Percentiles rank a stretch among this genome's conserved stretches.
phyloP scores from a whole-genome alignment of 1,140 invertebrate genomes.

The Onthophagus taurus region DNA sequence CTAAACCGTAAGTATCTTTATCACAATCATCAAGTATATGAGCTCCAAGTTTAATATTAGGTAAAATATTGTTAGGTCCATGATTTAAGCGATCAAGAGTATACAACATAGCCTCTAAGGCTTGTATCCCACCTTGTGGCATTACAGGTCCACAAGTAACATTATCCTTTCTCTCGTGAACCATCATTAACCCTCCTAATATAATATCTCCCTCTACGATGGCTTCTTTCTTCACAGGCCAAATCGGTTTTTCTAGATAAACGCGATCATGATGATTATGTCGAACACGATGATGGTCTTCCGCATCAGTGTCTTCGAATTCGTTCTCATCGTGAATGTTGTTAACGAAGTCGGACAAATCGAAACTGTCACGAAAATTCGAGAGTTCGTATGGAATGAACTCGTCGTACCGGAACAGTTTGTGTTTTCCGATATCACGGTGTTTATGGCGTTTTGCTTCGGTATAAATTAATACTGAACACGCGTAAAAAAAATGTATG shows the following conservation, averaged over 20 bases:
- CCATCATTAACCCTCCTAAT: slow-evolving; percentile 91
- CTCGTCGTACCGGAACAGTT: neutral
- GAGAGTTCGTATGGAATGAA: neutral
- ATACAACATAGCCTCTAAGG: slow-evolving; percentile 86
- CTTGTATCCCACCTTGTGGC: slow-evolving; percentile 88
- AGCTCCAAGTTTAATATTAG: slow-evolving; percentile 74
- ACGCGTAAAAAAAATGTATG: slow-evolving; percentile 5
- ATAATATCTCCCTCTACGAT: slow-evolving; percentile 75
- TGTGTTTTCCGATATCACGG: neutral
- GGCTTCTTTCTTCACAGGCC: slow-evolving; percentile 80
- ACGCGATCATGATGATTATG: slow-evolving; percentile 8
- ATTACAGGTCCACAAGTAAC: slow-evolving; percentile 84
- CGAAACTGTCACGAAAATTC: slow-evolving; percentile 3
- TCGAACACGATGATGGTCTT: slow-evolving; percentile 1
- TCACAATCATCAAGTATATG: slow-evolving; percentile 93
- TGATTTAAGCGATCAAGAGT: slow-evolving; percentile 79
- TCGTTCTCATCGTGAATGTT: neutral
- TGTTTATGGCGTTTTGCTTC: neutral
- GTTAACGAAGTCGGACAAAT: neutral
- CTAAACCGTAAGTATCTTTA: slow-evolving; percentile 90
- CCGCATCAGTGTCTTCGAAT: neutral
- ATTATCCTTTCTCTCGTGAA: slow-evolving; percentile 79
- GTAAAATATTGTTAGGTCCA: slow-evolving; percentile 49
- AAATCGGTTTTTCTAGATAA: slow-evolving; percentile 32
- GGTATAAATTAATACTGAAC: neutral